phyloP scores from a whole-genome alignment of 2,113 vertebrate species.

The Mirounga angustirostris region DNA sequence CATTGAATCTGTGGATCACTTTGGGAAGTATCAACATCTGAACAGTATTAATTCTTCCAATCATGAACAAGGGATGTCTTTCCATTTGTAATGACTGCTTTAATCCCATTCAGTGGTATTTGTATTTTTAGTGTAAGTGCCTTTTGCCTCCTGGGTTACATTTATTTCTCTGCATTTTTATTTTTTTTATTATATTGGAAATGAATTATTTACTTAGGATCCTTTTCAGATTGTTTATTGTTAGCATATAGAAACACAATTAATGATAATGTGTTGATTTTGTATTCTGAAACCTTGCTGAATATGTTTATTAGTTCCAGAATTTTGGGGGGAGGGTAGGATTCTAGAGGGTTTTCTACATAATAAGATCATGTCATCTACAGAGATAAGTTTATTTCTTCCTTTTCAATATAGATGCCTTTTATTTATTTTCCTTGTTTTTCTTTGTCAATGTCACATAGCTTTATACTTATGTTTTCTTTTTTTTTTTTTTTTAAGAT shows the following conservation, averaged over 20 bases:
- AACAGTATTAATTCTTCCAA: background rate
- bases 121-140: background rate
- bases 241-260: background rate
- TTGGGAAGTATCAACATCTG: background rate
- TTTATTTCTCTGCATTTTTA: background rate
- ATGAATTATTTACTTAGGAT: background rate
- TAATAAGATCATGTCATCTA: background rate
- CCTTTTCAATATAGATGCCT: background rate
- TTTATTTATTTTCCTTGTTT: background rate
- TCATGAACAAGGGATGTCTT: background rate
- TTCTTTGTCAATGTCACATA: background rate
- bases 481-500: background rate
- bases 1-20: background rate
- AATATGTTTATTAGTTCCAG: background rate
- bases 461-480: background rate
- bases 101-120: background rate
- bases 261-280: background rate
- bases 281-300: background rate
- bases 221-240: background rate
- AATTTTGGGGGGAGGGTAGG: fast-evolving
- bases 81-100: background rate
- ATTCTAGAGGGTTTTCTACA: background rate
- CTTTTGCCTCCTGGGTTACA: background rate
- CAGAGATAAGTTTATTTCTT: background rate
- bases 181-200: background rate